Conservation (phyloP, 2,888 invertebrate species). For the Gryllus longicercus region DNA sequence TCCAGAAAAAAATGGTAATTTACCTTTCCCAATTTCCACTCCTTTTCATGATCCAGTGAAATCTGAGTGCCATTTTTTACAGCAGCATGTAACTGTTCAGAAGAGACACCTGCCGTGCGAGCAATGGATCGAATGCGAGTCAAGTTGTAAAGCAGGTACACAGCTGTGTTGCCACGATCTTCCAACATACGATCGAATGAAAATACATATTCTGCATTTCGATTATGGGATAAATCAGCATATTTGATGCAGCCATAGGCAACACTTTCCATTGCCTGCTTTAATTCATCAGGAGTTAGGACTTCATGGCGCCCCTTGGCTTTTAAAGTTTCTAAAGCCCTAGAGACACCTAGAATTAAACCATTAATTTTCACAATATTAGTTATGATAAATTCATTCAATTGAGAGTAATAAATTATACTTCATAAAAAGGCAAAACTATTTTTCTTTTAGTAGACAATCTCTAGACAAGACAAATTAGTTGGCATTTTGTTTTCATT, state of each 20-base stretch:
- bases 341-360: conserved; percentile 57
- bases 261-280: conserved; percentile 80
- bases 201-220: conserved; percentile 92
- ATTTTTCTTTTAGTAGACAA: not conserved
- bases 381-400: no score
- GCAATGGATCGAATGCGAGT: conserved; percentile 91
- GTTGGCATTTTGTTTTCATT: no score
- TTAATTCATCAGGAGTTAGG: conserved; percentile 74
- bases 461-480: no score
- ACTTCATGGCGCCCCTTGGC: conserved; percentile 86
- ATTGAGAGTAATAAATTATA: not conserved
- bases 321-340: conserved; percentile 74
- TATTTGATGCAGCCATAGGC: conserved; percentile 99
- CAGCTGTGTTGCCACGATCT: conserved; percentile 98
- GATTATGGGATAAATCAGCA: conserved; percentile 91
- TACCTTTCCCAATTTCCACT: conserved; percentile 88
- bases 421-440: not conserved
- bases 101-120: conserved; percentile 67
- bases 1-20: conserved; percentile 30
- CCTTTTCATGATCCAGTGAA: conserved; percentile 81
- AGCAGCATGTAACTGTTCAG: conserved; percentile 58
- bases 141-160: conserved; percentile 90
- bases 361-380: not conserved
- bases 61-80: conserved; percentile 51
- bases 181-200: conserved; percentile 99